phyloP scores from a whole-genome alignment of 1,140 invertebrate genomes.

The Drosophila rufa region DNA sequence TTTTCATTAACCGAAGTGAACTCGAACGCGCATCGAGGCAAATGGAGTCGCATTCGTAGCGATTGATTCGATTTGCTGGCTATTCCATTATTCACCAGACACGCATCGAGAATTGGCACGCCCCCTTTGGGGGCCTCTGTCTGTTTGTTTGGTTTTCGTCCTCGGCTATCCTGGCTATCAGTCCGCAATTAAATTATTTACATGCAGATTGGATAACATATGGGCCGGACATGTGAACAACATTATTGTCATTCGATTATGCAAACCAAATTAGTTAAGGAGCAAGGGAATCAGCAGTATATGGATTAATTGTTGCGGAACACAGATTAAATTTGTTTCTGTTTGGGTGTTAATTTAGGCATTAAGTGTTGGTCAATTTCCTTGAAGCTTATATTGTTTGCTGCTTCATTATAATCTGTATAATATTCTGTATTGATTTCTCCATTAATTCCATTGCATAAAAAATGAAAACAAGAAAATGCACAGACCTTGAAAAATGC shows the following conservation, averaged over 20 bases:
- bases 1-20: conserved; percentile 31
- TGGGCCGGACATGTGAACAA: background rate
- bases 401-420: too few relatives aligned
- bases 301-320: background rate
- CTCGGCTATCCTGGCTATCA: conserved; percentile 4
- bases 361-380: background rate
- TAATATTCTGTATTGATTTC: too few relatives aligned
- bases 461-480: too few relatives aligned
- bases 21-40: conserved; percentile 4
- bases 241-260: conserved; percentile 2
- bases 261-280: conserved; percentile 14
- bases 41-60: conserved; percentile 4
- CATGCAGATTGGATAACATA: conserved; percentile 4
- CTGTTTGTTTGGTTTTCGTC: background rate
- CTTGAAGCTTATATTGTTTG: background rate
- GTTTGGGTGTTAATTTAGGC: background rate
- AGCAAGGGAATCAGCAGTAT: background rate
- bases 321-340: background rate
- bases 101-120: background rate
- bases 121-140: background rate
- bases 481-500: too few relatives aligned
- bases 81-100: conserved; percentile 31
- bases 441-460: too few relatives aligned
- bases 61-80: conserved; percentile 15
- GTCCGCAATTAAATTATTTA: conserved; percentile 32